Evolutionary conservation across 92 coral and sea anemone genomes (phyloP), one percentile per base, ranked within the genome.

Genomic region (Heteractis magnifica): DNA sequence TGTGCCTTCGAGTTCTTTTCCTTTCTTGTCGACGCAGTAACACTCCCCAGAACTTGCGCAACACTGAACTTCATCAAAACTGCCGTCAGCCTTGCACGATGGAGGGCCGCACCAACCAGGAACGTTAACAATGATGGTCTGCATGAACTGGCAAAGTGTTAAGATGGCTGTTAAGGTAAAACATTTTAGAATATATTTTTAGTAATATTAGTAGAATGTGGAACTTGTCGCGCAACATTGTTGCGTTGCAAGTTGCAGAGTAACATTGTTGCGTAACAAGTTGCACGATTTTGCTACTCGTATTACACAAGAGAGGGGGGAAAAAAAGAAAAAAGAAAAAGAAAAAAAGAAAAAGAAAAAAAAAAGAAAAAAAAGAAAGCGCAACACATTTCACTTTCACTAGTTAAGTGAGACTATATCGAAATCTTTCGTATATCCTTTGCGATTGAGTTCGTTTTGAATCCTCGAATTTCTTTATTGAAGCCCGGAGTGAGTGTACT

Each of bases 81-180:
- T 88, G 12, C 94, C 94, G 19, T 90, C 94, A 34, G 83, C 80
- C 72, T 90, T 90, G 68, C 94, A 90, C 9, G 64, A 59, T 23
- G 94, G 94, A 44, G 94, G 89, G 3, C 87, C 91, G 78, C 91
- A 82, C 88, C 87, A 85, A 15, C 91, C 94, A 3, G 94, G 91
- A 5, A 91, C 21, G 81, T 88, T 84, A 7, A 91, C 87, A 34
- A 91, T 82, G 16, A 90, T 84, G 79, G 85, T 53, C 76, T 91
- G 91, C 85, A 87, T 71, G 78, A 65, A 76, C 77, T 82, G 87
- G 62, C 94, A 91, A 13, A 81, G 76, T 10, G 84, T 68, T 10
- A 81, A 23, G 15, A 77, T 4, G 12, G 19, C 81, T 78, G 71
- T 78, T 23, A 23, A 68, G 73, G 73, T 68, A 68, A 68, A 68